phyloP scores from a whole-genome alignment of 2,888 invertebrate genomes.

The Himalopsyche kuldschensis region DNA sequence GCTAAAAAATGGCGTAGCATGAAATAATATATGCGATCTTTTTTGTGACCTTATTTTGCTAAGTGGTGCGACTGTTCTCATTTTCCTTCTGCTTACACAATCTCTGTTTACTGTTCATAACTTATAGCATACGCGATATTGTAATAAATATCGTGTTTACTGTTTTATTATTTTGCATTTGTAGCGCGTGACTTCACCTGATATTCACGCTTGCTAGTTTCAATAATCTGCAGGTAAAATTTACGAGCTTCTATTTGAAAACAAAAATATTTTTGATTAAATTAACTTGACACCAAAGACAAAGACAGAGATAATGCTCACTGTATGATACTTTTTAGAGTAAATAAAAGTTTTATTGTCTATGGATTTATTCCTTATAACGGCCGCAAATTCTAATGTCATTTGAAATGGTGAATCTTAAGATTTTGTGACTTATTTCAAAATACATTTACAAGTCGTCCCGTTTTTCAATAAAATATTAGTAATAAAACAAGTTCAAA shows the following conservation, averaged over 20 bases:
- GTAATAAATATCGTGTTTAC: background rate
- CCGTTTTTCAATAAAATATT: too few species aligned
- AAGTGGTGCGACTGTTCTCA: background rate
- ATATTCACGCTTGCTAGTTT: background rate
- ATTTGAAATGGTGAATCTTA: too few species aligned
- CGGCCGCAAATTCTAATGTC: too few species aligned
- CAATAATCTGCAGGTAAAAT: background rate
- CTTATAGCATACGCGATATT: background rate
- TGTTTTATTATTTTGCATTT: background rate
- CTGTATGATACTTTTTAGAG: too few species aligned
- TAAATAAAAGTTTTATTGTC: too few species aligned
- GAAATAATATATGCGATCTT: background rate
- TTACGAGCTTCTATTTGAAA: background rate
- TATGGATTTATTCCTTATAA: too few species aligned
- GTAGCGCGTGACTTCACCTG: background rate
- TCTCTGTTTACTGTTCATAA: background rate
- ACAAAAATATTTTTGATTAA: too few species aligned
- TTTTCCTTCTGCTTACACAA: background rate
- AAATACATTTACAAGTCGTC: too few species aligned
- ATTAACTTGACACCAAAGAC: too few species aligned
- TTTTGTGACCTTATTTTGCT: background rate
- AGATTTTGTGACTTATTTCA: too few species aligned
- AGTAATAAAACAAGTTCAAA: too few species aligned
- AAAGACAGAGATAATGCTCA: too few species aligned
- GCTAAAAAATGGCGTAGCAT: background rate